A percentile compares a stretch with the other conserved stretches of the same genome.
These are phyloP conservation scores for Probosciger aterrimus DNA, from an alignment of 2,113 vertebrate species.

Conservation along the genomic window DNA sequence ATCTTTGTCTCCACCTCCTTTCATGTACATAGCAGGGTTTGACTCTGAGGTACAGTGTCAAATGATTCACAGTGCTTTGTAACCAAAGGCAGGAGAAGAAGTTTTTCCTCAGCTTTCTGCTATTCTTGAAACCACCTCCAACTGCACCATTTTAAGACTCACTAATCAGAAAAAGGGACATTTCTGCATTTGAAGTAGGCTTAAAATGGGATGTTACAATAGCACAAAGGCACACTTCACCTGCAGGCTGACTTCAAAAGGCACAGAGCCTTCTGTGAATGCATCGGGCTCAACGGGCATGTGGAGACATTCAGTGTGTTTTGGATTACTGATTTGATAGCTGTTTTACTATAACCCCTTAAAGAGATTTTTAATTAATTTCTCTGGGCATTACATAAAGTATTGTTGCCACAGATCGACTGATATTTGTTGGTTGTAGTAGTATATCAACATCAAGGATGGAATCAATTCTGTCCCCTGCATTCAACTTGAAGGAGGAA, in stretches of 20 bases:
- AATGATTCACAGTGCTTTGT: neutral
- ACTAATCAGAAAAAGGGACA: neutral
- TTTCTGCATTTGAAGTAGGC: neutral
- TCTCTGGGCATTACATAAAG: neutral
- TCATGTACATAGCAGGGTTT: neutral
- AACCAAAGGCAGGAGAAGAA: constrained; percentile 1
- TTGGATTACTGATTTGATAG: neutral
- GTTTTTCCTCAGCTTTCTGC: neutral
- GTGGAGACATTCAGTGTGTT: neutral
- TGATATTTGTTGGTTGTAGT: neutral
- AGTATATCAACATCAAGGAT: neutral
- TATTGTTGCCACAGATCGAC: neutral
- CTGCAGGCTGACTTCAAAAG: neutral
- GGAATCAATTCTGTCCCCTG: neutral
- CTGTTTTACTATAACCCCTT: neutral
- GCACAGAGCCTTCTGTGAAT: neutral
- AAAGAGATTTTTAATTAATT: neutral
- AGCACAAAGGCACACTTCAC: neutral
- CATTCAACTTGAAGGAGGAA: neutral
- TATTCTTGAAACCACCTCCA: neutral
- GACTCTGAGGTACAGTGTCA: neutral
- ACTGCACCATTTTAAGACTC: neutral
- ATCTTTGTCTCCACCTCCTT: neutral
- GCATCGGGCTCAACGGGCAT: neutral
- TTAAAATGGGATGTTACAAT: neutral